phyloP scores from a whole-genome alignment of 2,113 vertebrate species.

The Picathartes gymnocephalus region DNA sequence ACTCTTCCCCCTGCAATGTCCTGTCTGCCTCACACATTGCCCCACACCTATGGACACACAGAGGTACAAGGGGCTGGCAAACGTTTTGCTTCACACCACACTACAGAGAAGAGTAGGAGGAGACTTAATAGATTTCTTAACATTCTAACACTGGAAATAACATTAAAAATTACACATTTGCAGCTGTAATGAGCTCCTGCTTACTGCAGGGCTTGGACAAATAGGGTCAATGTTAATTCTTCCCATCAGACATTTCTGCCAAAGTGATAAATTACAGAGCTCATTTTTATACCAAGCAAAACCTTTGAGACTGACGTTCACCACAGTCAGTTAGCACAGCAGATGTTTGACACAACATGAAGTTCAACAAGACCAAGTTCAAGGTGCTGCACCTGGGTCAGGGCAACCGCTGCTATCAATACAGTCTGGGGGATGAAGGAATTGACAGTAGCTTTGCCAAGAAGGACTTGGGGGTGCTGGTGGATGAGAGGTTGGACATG shows the following conservation, averaged over 20 bases:
- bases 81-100: neutral
- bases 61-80: neutral
- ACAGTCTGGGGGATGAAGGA: neutral
- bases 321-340: neutral
- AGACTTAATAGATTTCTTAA: neutral
- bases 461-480: neutral
- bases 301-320: neutral
- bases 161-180: neutral
- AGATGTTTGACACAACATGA: neutral
- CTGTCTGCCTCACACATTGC: neutral
- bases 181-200: neutral
- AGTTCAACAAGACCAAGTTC: neutral
- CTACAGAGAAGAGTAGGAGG: neutral
- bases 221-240: neutral
- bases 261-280: neutral
- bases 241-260: neutral
- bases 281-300: neutral
- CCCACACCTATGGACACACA: fast-evolving
- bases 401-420: neutral
- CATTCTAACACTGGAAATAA: neutral
- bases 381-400: neutral
- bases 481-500: neutral
- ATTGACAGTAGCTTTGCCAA: neutral
- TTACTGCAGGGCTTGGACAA: neutral
- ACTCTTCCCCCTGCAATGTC: fast-evolving